Evolutionary conservation across 2,113 vertebrate species (phyloP).

Genomic region (Tragelaphus buxtoni): DNA sequence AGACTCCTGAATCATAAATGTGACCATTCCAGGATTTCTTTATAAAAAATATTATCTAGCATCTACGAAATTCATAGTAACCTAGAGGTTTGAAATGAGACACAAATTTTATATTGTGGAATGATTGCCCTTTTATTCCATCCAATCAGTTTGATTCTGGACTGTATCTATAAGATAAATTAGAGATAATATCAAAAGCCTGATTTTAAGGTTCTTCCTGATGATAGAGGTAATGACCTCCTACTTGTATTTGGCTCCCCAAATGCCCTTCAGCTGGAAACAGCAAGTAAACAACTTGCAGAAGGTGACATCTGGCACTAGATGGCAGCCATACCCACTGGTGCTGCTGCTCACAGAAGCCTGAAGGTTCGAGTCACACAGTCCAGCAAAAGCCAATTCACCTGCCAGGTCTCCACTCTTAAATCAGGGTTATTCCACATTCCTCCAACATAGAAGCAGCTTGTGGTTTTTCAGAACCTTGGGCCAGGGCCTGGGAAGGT

Average conservation of each 20-base stretch:
- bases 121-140: neutral
- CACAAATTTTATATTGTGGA: neutral
- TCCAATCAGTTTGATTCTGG: neutral
- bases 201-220: neutral
- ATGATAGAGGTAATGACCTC: neutral
- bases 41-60: neutral
- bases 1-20: neutral
- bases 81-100: neutral
- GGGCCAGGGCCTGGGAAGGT: neutral
- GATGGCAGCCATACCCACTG: conserved; percentile 5
- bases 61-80: neutral
- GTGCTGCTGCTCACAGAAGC: neutral
- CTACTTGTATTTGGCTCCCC: too few relatives aligned
- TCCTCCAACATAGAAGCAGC: neutral
- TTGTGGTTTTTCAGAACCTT: neutral
- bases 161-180: neutral
- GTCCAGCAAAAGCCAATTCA: neutral
- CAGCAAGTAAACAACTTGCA: conserved; percentile 31
- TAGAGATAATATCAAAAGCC: neutral
- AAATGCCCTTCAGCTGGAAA: neutral
- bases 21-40: neutral
- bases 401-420: neutral
- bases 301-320: neutral
- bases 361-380: neutral
- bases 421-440: neutral